Base-by-base conservation (phyloP, 2,888 invertebrate species). In the Nesidiocoris tenuis region DNA sequence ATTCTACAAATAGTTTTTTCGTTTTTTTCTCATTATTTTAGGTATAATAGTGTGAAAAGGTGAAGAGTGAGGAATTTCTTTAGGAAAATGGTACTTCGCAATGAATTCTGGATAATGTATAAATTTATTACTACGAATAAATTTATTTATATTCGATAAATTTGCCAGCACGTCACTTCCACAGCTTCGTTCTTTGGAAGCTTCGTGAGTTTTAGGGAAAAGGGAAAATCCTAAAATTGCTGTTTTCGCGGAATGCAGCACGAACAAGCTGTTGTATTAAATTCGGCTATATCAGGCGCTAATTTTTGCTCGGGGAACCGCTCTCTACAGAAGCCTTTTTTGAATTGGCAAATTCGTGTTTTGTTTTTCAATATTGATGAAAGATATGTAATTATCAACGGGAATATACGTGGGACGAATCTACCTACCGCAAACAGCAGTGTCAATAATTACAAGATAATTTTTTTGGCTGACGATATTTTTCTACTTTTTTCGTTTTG, bases 21-120 rank as follows among this genome's bases (percentile, higher is more conserved):
- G 56, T 39, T 12, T 39, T 39, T 39, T 39, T 39, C 39, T 12
- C 12, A n/a, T n/a, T n/a, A n/a, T 39, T 39, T 39, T 39, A 39
- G 39, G 3, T 67, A 67, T 9, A 22, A n/a, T n/a, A n/a, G n/a
- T n/a, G n/a, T 67, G 55, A 55, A 24, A 70, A 70, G 39, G 57
- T 59, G 70, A 59, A n/a, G 61, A 70, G 70, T 70, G 70, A 70
- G 70, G 59, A 59, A 70, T 18, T 59, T 59, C 59, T 56, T 56
- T 55, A 39, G 39, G 39, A 39, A 39, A 39, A 39, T 39, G 39
- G 39, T 39, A 39, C 39, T 7, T 39, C 12, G 39, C 39, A 39
- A 12, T 39, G 39, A 39, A 39, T 7, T 39, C 12, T 39, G 39
- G 39, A 39, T 39, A 12, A 3, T 3, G 12, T 39, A 39, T 39